Base-by-base conservation (phyloP, 23 tunicate species). In the Aplidium turbinatum region DNA sequence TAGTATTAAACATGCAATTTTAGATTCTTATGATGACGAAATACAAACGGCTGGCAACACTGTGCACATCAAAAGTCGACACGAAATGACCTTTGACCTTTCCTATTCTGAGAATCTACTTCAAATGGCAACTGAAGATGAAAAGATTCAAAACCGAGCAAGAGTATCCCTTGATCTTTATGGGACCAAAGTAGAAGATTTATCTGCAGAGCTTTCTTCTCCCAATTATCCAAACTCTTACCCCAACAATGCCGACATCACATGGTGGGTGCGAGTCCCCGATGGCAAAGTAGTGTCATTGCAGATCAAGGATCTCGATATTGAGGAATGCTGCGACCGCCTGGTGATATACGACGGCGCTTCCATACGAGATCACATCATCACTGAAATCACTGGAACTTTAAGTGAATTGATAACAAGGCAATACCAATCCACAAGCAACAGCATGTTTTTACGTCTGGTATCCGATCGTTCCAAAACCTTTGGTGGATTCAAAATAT, bases 221-320 rank as follows among this genome's bases (percentile, higher is more conserved):
- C 83, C 83, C 62, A 78, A 78, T 47, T 78, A 78, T 46, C 83
- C 83, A 18, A 28, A 61, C 16, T n/a, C 46, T 47, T 78, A 78
- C 83, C 83, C 83, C 18, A 66, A 78, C 61, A 29, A 30, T n/a
- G 83, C 83, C 31, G 83, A 78, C 63, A 42, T 47, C 0, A 46
- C 83, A 0, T 78, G 83, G 83, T 63, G 31, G 70, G 70, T 63
- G 31, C 45, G 70, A 9, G 70, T 35, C 19, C 47, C 70, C 1
- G 70, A 63, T 29, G 47, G 35, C 35, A 63, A 63, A 2, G 26
- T 35, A 1, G 70, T 63, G 34, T 20, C 2, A 18, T 31, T 63
- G 1, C 1, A 33, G 34, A 2, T 63, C 19, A 29, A 33, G 30
- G 70, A 63, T 35, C 34, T 63, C 45, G 70, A 63, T 11, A 63